phyloP scores from a whole-genome alignment of 2,113 vertebrate species.

The Cairina moschata region DNA sequence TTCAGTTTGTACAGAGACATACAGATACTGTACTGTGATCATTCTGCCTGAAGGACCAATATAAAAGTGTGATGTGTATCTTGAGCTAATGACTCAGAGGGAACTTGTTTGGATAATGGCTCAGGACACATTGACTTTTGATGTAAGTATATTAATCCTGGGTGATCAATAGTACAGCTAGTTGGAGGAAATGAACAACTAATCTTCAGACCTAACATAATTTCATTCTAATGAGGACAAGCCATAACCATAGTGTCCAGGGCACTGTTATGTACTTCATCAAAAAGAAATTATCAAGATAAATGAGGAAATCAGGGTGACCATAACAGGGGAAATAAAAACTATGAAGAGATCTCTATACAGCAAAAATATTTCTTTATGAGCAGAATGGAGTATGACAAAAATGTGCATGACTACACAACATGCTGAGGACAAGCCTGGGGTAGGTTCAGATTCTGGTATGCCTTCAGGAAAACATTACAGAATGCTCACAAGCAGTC shows the following conservation, averaged over 20 bases:
- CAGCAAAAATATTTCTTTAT: background rate
- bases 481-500: background rate
- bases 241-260: background rate
- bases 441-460: background rate
- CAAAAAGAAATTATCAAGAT: background rate
- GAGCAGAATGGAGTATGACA: background rate
- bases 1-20: background rate
- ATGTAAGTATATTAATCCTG: background rate
- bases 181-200: background rate
- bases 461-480: background rate
- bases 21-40: background rate
- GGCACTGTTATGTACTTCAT: background rate
- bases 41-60: background rate
- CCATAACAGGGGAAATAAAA: background rate
- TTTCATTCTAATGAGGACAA: background rate
- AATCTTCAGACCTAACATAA: background rate
- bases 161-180: background rate
- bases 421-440: background rate
- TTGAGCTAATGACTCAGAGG: background rate
- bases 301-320: background rate
- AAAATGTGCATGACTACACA: fast-evolving
- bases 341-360: background rate
- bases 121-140: background rate
- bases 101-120: background rate
- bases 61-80: background rate